Evolutionary conservation across 2,113 vertebrate genomes (phyloP), one percentile per base, ranked within the genome.

Genomic region (Heptranchias perlo): DNA sequence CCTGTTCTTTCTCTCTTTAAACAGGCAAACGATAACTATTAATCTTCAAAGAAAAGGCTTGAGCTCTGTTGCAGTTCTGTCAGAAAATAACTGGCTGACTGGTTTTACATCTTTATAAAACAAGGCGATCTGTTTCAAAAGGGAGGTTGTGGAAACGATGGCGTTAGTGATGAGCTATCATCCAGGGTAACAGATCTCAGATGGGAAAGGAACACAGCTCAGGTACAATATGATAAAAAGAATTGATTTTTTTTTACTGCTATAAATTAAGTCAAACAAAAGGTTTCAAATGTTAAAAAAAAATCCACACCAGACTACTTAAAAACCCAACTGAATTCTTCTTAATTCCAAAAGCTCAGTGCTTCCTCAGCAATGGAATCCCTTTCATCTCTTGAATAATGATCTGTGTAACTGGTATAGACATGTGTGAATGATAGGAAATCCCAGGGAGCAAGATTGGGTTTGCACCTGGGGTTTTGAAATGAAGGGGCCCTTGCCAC

Each of bases 341-440:
- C 39, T 94, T 28, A 67, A 21, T 47, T 44, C 39, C 64, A 62
- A 62, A 93, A 64, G 14, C 35, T 61, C 13, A 61, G 11, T 92
- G 89, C 39, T 94, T 16, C 18, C 58, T 94, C 61, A 94, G 93
- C 39, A 94, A 65, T 28, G 10, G 23, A 94, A 31, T 39, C 91
- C 91, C 44, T 94, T 94, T 94, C 39, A 94, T 94, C 61, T 67
- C 62, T 14, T 94, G 39, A 65, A 94, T 67, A 65, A 64, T 65
- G 62, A 65, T 94, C 61, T 94, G 3, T 94, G 35, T 47, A 65
- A 94, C 92, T 65, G 92, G 7, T 65, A 44, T 65, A 65, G 54
- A 65, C 61, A 25, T 44, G 7, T 89, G 86, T 65, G 92, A 65
- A 65, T 94, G 62, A 28, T 94, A 65, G 92, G 62, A 94, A 65